These are phyloP conservation scores for Zophobas morio DNA, from an alignment of 1,140 invertebrate species.

Conservation along the genomic window DNA sequence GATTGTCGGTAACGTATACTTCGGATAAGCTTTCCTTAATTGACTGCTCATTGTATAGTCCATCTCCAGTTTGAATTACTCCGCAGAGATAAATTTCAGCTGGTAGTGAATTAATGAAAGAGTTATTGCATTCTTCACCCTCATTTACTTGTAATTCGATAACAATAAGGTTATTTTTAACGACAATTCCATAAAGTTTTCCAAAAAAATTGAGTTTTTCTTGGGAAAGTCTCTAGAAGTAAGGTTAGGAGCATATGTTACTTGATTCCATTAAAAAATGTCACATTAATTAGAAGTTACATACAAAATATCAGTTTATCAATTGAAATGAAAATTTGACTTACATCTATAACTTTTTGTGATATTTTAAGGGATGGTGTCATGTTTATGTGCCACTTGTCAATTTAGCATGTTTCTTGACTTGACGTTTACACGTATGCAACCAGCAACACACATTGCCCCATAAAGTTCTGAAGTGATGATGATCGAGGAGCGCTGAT, in stretches of 20 bases:
- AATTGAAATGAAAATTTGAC: conserved; percentile 35
- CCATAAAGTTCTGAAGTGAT: background rate
- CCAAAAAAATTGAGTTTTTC: conserved; percentile 74
- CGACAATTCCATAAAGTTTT: conserved; percentile 81
- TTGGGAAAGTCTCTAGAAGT: conserved; percentile 72
- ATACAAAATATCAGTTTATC: background rate
- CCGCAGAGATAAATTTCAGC: conserved; percentile 83
- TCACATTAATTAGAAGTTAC: background rate
- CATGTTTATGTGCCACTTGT: conserved; percentile 62
- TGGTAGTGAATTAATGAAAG: conserved; percentile 75
- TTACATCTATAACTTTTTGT: conserved; percentile 68
- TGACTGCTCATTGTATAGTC: conserved; percentile 49
- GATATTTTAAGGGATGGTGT: conserved; percentile 69
- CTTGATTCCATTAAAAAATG: background rate
- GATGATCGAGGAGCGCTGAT: background rate
- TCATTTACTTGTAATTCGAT: conserved; percentile 76
- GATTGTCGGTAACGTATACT: conserved; percentile 84
- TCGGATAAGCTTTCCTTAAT: conserved; percentile 69
- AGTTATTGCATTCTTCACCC: conserved; percentile 70
- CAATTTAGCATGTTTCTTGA: conserved; percentile 18
- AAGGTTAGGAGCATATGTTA: conserved; percentile 29
- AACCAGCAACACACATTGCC: background rate
- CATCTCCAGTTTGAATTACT: conserved; percentile 52
- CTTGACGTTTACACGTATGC: conserved; percentile 30
- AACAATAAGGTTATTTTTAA: conserved; percentile 78